Evolutionary conservation across 2,113 vertebrate genomes (phyloP).

Genomic region (Silurus meridionalis): DNA sequence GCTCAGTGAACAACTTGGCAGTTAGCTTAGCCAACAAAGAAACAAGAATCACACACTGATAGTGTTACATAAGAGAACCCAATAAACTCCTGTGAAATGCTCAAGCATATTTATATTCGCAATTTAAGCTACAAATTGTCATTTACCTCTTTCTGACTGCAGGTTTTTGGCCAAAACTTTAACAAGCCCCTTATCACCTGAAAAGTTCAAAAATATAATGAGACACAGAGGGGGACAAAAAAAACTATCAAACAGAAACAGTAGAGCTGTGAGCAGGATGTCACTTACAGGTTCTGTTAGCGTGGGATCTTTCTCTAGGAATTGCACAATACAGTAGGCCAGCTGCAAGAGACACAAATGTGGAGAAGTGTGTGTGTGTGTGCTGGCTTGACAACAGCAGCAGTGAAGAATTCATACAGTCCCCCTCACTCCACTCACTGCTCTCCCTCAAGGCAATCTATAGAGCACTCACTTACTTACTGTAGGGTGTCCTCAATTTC

Average conservation of each 20-base stretch:
- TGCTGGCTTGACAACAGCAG: not conserved
- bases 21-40: not conserved
- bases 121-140: not conserved
- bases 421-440: not conserved
- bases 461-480: not conserved
- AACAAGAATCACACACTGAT: not conserved
- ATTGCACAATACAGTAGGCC: slow-evolving; percentile 99
- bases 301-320: slow-evolving; percentile 98
- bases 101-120: not conserved
- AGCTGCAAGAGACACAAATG: slow-evolving; percentile 73
- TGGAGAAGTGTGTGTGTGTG: not conserved
- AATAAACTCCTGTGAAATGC: not conserved
- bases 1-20: not conserved
- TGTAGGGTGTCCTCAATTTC: not conserved
- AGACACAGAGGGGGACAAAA: not conserved
- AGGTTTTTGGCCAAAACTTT: slow-evolving; percentile 99
- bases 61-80: not conserved
- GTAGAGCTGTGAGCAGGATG: not conserved
- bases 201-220: not conserved
- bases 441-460: not conserved
- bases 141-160: slow-evolving; percentile 98
- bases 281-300: slow-evolving; percentile 96
- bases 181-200: slow-evolving; percentile 98
- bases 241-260: not conserved
- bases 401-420: not conserved